Evolutionary conservation across 2,888 invertebrate genomes (phyloP).

Genomic region (Hetaerina titia): DNA sequence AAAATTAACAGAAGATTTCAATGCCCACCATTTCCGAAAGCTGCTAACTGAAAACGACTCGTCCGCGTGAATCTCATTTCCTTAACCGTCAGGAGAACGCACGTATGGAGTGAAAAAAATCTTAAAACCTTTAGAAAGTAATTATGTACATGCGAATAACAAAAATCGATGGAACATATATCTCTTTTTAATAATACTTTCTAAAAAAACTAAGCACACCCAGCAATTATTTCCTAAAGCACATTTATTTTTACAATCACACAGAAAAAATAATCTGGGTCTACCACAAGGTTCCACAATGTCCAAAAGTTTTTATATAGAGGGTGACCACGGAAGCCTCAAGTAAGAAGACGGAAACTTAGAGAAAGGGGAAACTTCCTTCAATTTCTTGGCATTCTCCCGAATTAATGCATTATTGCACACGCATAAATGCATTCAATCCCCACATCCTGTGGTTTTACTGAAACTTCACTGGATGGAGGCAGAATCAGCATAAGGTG

Average conservation of each 20-base stretch:
- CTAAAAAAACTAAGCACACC: not conserved
- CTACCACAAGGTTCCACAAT: not conserved
- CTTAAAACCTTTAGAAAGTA: no score
- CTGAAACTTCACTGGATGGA: not conserved
- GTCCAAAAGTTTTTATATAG: not conserved
- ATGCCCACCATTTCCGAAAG: no score
- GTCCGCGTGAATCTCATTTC: no score
- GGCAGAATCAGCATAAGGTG: no score
- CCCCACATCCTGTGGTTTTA: not conserved
- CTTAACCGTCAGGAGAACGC: no score
- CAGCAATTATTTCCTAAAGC: not conserved
- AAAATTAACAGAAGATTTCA: no score
- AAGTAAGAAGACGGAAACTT: not conserved
- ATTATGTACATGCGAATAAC: no score
- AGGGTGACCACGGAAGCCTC: slow-evolving; percentile 6
- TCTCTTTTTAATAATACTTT: no score
- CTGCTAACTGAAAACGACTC: no score
- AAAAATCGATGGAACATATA: no score
- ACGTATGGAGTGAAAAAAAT: no score
- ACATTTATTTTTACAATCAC: not conserved
- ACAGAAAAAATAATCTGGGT: not conserved
- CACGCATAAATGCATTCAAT: not conserved
- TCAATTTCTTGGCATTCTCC: not conserved
- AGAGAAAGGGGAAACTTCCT: not conserved
- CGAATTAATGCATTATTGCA: not conserved